Evolutionary conservation across 1,140 invertebrate genomes (phyloP).

Genomic region (Camponotus pennsylvanicus): DNA sequence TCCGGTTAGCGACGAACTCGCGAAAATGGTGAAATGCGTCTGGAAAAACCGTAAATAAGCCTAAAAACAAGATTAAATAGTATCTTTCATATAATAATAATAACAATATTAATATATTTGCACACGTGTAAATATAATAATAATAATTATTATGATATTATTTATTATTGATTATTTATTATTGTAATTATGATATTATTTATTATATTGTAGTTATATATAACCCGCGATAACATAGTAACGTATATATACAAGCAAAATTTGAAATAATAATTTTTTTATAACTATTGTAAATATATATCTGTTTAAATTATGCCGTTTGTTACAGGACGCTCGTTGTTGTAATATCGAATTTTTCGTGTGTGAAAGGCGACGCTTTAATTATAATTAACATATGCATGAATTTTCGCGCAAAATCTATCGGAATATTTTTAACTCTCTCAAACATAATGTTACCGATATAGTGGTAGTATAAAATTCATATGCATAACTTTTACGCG

Average conservation of each 20-base stretch:
- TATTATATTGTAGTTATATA: not conserved
- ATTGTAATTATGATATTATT: too few species aligned
- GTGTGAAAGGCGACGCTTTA: constrained; percentile 26
- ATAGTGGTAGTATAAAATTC: constrained; percentile 54
- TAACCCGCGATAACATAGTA: not conserved
- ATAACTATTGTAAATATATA: constrained; percentile 21
- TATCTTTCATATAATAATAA: not conserved
- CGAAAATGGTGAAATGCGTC: not conserved
- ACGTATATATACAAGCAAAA: not conserved
- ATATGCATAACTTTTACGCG: constrained; percentile 64
- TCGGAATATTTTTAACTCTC: constrained; percentile 62
- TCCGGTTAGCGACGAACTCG: constrained; percentile 40
- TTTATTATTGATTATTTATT: too few species aligned
- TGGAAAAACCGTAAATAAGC: not conserved
- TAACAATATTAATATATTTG: too few species aligned
- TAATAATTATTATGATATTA: not conserved
- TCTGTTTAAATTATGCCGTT: not conserved
- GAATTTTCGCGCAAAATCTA: constrained; percentile 60
- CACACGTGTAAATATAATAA: not conserved
- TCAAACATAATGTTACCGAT: constrained; percentile 57
- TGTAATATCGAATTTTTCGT: constrained; percentile 39
- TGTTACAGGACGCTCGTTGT: constrained; percentile 12
- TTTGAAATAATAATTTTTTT: constrained; percentile 3
- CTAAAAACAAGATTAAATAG: not conserved
- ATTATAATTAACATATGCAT: constrained; percentile 62